Evolutionary conservation across 2,797 vertebrate species (phyloP).

Genomic region (Sebastolobus alascanus): DNA sequence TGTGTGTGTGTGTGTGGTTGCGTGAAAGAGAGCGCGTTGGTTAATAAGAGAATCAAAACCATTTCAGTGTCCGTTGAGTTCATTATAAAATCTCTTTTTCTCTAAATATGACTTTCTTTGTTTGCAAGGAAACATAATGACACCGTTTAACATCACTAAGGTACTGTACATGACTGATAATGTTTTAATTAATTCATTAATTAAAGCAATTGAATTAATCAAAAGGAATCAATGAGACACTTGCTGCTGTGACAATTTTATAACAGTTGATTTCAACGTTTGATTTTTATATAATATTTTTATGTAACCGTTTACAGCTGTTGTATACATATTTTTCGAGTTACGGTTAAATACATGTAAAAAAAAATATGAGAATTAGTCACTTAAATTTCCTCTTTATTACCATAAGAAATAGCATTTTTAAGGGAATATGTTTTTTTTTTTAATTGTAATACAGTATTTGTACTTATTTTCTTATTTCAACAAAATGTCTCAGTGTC

Average conservation of each 20-base stretch:
- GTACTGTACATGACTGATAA: slow-evolving; percentile 33
- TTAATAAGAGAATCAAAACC: slow-evolving; percentile 11
- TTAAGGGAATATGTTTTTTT: slow-evolving; percentile 16
- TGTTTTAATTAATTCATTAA: slow-evolving; percentile 32
- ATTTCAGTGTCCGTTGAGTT: slow-evolving; percentile 9
- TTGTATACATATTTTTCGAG: slow-evolving; percentile 40
- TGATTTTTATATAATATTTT: slow-evolving; percentile 31
- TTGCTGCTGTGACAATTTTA: slow-evolving; percentile 50
- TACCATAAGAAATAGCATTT: not conserved
- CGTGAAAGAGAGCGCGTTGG: not conserved
- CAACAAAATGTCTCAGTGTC: slow-evolving; percentile 20
- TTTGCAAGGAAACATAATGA: slow-evolving; percentile 7
- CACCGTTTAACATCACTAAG: slow-evolving; percentile 34
- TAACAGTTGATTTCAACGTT: slow-evolving; percentile 44
- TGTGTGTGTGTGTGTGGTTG: not conserved
- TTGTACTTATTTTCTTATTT: slow-evolving; percentile 41
- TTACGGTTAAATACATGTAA: slow-evolving; percentile 23
- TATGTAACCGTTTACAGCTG: slow-evolving; percentile 22
- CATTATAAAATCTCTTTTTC: not conserved
- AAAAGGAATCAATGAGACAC: slow-evolving; percentile 29
- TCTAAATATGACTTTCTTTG: slow-evolving; percentile 2
- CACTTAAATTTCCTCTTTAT: slow-evolving; percentile 9
- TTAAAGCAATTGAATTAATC: slow-evolving; percentile 33
- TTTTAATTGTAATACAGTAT: slow-evolving; percentile 10
- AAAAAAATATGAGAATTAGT: slow-evolving; percentile 14